Percentiles rank a stretch among this genome's conserved stretches.
Conservation (phyloP, 2,888 invertebrate genomes). For the Dichetophora obliterata region DNA sequence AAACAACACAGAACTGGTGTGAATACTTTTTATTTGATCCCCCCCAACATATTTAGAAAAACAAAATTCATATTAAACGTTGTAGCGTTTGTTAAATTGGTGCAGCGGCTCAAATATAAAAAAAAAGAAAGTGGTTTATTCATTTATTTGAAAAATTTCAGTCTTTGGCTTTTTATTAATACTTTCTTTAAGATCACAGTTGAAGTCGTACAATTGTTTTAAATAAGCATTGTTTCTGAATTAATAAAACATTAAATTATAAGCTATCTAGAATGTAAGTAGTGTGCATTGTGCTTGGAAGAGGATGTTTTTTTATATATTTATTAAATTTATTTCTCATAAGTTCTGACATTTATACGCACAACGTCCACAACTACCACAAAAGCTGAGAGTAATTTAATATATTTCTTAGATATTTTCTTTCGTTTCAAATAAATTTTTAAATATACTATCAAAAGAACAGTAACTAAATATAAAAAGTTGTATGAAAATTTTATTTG, state of each 20-base stretch:
- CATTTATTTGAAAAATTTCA: slow-evolving; percentile 46
- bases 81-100: slow-evolving; percentile 3
- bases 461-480: slow-evolving; percentile 38
- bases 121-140: slow-evolving; percentile 36
- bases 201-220: slow-evolving; percentile 36
- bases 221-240: slow-evolving; percentile 39
- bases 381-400: slow-evolving; percentile 15
- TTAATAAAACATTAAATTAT: slow-evolving; percentile 34
- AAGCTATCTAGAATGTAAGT: slow-evolving; percentile 18
- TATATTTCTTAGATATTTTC: slow-evolving; percentile 26
- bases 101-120: slow-evolving; percentile 18
- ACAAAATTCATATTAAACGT: slow-evolving; percentile 6
- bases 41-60: slow-evolving; percentile 6
- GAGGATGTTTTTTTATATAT: slow-evolving; percentile 32
- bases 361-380: slow-evolving; percentile 36
- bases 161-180: slow-evolving; percentile 54
- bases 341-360: slow-evolving; percentile 27
- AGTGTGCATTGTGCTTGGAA: slow-evolving; percentile 20
- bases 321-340: slow-evolving; percentile 42
- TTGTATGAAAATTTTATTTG: slow-evolving; percentile 40
- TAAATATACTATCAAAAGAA: slow-evolving; percentile 33
- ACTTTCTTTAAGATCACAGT: slow-evolving; percentile 36
- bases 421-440: slow-evolving; percentile 23
- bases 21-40: slow-evolving; percentile 18
- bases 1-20: slow-evolving; percentile 31